Conservation (phyloP, 1,140 invertebrate genomes). For the Drosophila sturtevanti region DNA sequence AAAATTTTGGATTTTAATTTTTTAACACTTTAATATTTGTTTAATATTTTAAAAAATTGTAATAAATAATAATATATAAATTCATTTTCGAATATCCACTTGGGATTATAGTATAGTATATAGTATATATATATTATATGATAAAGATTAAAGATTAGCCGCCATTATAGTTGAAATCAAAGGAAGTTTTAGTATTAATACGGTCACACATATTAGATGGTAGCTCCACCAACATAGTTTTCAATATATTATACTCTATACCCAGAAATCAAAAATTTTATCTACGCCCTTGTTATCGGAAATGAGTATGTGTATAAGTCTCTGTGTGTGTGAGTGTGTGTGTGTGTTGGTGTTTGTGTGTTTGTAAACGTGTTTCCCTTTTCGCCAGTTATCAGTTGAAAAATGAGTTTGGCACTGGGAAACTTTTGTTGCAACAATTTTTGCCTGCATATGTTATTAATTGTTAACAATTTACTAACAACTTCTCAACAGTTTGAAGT, state of each 20-base stretch:
- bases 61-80: too few relatives aligned
- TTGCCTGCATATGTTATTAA: conserved; percentile 65
- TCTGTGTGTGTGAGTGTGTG: conserved; percentile 10
- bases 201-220: too few relatives aligned
- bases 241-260: not conserved
- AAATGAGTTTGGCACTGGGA: conserved; percentile 49
- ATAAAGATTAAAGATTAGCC: too few relatives aligned
- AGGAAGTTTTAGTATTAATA: too few relatives aligned
- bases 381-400: conserved; percentile 66
- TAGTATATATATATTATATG: too few relatives aligned
- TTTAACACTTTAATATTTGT: too few relatives aligned
- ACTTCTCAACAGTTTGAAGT: conserved; percentile 30
- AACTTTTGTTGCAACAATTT: conserved; percentile 17
- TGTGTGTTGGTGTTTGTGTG: not conserved
- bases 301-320: conserved; percentile 9
- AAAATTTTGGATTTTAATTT: too few relatives aligned
- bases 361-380: conserved; percentile 21
- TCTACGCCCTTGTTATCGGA: not conserved
- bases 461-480: conserved; percentile 55
- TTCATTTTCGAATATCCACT: too few relatives aligned
- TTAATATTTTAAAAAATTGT: too few relatives aligned
- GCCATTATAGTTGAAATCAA: too few relatives aligned
- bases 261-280: not conserved
- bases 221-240: too few relatives aligned
- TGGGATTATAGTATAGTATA: too few relatives aligned